Evolutionary conservation across 2,888 invertebrate genomes (phyloP).

Genomic region (Calameuta filiformis): DNA sequence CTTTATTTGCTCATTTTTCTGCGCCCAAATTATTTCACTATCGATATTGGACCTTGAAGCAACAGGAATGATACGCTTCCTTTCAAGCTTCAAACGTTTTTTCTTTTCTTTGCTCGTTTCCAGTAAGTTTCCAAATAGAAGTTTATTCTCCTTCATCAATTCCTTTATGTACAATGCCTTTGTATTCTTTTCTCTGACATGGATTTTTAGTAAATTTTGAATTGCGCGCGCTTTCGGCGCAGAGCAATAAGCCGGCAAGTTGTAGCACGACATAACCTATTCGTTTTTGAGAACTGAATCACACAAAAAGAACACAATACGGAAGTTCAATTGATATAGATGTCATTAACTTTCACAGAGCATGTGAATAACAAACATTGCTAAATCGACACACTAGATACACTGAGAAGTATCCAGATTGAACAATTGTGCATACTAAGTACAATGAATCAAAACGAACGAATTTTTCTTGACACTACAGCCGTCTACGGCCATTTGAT

Average conservation of each 20-base stretch:
- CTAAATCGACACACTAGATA: background rate
- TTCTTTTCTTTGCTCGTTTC: constrained; percentile 68
- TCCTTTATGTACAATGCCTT: background rate
- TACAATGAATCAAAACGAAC: background rate
- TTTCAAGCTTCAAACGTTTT: constrained; percentile 45
- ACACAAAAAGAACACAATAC: background rate
- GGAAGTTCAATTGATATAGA: background rate
- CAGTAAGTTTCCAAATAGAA: constrained; percentile 68
- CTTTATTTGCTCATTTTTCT: constrained; percentile 9
- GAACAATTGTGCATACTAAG: background rate
- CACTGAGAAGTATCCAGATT: background rate
- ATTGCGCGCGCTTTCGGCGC: background rate
- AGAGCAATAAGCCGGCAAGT: background rate
- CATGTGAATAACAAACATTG: background rate
- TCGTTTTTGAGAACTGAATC: background rate
- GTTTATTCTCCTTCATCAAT: constrained; percentile 65
- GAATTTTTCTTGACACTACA: background rate
- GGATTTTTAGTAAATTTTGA: background rate
- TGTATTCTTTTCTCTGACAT: background rate
- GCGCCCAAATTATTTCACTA: constrained; percentile 12
- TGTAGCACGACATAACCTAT: background rate
- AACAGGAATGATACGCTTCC: constrained; percentile 11
- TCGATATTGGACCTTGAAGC: constrained; percentile 6
- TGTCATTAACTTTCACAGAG: background rate
- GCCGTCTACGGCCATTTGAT: background rate